Conservation (phyloP, 1,140 invertebrate genomes). For the Lethrus apterus region DNA sequence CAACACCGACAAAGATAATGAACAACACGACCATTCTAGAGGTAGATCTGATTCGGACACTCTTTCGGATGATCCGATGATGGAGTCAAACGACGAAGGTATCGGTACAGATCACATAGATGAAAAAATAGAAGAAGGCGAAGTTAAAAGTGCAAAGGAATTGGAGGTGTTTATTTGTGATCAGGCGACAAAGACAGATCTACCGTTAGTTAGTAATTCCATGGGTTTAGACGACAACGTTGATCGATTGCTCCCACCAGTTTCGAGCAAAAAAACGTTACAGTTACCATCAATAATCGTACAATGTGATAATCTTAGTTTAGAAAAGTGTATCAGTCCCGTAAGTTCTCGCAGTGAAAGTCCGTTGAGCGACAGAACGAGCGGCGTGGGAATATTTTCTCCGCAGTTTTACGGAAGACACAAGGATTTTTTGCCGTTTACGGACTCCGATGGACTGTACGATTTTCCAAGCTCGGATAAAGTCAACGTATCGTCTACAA, state of each 20-base stretch:
- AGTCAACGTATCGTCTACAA: slow-evolving; percentile 32
- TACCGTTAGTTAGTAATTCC: slow-evolving; percentile 36
- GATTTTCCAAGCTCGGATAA: slow-evolving; percentile 68
- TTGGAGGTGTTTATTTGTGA: slow-evolving; percentile 52
- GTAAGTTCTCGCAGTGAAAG: slow-evolving; percentile 70
- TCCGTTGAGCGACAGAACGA: slow-evolving; percentile 61
- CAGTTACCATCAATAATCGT: slow-evolving; percentile 57
- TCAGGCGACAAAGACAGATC: slow-evolving; percentile 36
- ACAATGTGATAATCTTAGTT: slow-evolving; percentile 44
- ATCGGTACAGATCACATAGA: slow-evolving; percentile 58
- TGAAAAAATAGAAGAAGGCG: slow-evolving; percentile 57
- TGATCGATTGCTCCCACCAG: slow-evolving; percentile 37
- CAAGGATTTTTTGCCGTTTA: slow-evolving; percentile 54
- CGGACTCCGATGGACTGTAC: slow-evolving; percentile 68
- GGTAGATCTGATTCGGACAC: slow-evolving; percentile 61
- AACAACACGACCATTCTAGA: slow-evolving; percentile 38
- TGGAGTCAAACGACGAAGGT: slow-evolving; percentile 65
- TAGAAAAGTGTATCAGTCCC: slow-evolving; percentile 55
- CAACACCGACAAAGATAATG: slow-evolving; percentile 34
- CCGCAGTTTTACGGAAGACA: slow-evolving; percentile 60
- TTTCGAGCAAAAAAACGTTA: slow-evolving; percentile 36
- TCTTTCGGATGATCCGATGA: slow-evolving; percentile 55
- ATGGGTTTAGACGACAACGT: slow-evolving; percentile 30
- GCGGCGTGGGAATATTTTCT: slow-evolving; percentile 54
- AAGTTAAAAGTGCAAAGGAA: slow-evolving; percentile 56